Evolutionary conservation across 2,888 invertebrate genomes (phyloP), one percentile per base, ranked within the genome.

Genomic region (Poecilus cupreus): DNA sequence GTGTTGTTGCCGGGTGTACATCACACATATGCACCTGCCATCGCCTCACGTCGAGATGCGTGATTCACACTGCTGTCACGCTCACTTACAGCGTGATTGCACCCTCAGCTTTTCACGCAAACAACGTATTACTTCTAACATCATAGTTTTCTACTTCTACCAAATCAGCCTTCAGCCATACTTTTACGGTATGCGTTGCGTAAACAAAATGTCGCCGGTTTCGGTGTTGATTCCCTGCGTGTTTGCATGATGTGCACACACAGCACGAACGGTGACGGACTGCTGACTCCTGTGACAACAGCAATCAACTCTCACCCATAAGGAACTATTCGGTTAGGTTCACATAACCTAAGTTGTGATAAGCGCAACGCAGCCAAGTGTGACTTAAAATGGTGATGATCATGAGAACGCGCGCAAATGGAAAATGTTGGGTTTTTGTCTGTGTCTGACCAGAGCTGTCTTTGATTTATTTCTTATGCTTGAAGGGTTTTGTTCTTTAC

Each of bases 371-470:
- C 68, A 79, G 32, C 79, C 70, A 79, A 79, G 49, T 68, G 39
- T 79, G 68, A 79, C 79, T 79, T 79, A 79, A 79, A 79, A 79
- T 79, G 79, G 79, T 79, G 79, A 68, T 79, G 70, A 39, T 68
- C 68, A 68, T 51, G 68, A 68, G 68, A 49, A 60, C 70, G 70
- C 46, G 43, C 43, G 20, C 43, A 46, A 46, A 72, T 43, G 46
- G 72, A 72, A 72, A 72, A 72, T 72, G 72, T 72, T 72, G 43
- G 46, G 11, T 72, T 68, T 68, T 68, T 68, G 64, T 68, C 64
- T 68, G 18, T 46, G 32, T 32, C 32, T 32, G 32, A 5, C 54
- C 18, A 20, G 54, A 54, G 10, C 20, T 60, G 64, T 37, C 16
- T 68, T 68, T 68, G 64, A 68, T 68, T 68, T 68, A 68, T 68